phyloP scores from a whole-genome alignment of 2,797 vertebrate genomes.

The Sphenopsis melanotis region DNA sequence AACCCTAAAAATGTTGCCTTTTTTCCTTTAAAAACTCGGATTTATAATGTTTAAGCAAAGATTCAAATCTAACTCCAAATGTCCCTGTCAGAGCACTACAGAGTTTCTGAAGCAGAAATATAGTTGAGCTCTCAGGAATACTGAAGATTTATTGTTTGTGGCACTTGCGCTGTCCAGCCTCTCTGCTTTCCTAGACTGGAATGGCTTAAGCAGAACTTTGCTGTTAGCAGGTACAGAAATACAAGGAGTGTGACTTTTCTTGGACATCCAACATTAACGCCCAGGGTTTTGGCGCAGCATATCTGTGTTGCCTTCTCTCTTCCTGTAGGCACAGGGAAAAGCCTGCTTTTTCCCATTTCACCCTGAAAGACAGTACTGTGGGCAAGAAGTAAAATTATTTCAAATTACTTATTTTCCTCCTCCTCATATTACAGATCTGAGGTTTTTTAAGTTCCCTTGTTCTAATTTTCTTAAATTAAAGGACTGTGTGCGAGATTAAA shows the following conservation, averaged over 20 bases:
- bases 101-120: background rate
- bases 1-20: background rate
- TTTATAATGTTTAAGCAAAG: background rate
- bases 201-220: background rate
- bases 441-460: background rate
- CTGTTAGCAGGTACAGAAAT: background rate
- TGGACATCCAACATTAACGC: background rate
- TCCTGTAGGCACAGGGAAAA: background rate
- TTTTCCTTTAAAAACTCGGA: background rate
- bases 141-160: background rate
- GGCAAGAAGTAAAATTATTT: background rate
- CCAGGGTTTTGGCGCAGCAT: fast-evolving
- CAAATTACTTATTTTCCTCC: background rate
- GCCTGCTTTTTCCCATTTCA: background rate
- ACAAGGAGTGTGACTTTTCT: background rate
- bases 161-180: background rate
- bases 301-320: background rate
- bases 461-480: background rate
- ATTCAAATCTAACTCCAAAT: background rate
- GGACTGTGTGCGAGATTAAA: background rate
- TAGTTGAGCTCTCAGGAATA: background rate
- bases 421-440: background rate
- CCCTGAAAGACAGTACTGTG: background rate
- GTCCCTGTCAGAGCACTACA: background rate
- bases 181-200: background rate